phyloP scores from a whole-genome alignment of 2,113 vertebrate species.

The Ptychochromis oligacanthus region DNA sequence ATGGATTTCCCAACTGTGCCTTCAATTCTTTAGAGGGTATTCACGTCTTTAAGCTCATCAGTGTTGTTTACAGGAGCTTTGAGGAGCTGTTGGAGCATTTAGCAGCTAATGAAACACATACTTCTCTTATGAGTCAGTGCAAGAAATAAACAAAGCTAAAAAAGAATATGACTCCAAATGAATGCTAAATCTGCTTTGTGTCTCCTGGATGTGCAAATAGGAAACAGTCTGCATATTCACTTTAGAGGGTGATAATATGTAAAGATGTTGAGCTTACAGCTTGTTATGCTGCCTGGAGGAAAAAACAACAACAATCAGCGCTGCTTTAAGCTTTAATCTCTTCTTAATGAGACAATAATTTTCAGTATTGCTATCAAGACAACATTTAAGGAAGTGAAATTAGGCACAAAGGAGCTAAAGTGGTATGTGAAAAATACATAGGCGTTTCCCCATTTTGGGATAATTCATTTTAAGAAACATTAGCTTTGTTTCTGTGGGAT shows the following conservation, averaged over 20 bases:
- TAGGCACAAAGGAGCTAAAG: neutral
- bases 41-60: neutral
- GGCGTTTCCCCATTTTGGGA: neutral
- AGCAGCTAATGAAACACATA: slow-evolving; percentile 1
- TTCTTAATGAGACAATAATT: slow-evolving; percentile 1
- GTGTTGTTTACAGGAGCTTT: slow-evolving; percentile 4
- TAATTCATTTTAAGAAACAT: neutral
- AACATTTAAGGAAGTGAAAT: neutral
- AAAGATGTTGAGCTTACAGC: neutral
- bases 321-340: neutral
- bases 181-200: neutral
- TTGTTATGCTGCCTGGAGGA: neutral
- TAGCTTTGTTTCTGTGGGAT: slow-evolving; percentile 2
- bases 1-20: neutral
- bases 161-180: neutral
- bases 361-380: neutral
- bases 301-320: neutral
- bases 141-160: neutral
- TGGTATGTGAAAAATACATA: neutral
- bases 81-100: slow-evolving; percentile 4
- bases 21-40: neutral
- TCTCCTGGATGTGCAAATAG: slow-evolving; percentile 1
- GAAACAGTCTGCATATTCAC: neutral
- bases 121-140: neutral
- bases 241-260: neutral